phyloP scores from a whole-genome alignment of 2,888 invertebrate species.

The Polydrusus cervinus region DNA sequence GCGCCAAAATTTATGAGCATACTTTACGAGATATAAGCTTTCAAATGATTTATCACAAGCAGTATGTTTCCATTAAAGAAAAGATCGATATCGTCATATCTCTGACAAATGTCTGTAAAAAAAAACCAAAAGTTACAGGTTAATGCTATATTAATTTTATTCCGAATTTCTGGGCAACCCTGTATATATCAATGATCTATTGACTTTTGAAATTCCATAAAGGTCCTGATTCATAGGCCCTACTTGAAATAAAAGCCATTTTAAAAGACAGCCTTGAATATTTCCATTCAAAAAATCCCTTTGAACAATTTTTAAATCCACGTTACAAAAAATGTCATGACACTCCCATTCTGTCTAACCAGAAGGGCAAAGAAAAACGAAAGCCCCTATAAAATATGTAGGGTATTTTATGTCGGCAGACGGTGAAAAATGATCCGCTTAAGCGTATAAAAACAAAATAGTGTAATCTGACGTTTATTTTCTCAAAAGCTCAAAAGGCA shows the following conservation, averaged over 20 bases:
- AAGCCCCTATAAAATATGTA: slow-evolving; percentile 44
- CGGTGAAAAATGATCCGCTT: slow-evolving; percentile 49
- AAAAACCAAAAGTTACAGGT: too few species aligned
- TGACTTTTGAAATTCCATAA: too few species aligned
- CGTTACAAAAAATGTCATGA: slow-evolving; percentile 23
- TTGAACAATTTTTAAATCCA: slow-evolving; percentile 26
- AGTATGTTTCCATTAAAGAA: too few species aligned
- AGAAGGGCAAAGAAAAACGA: slow-evolving; percentile 35
- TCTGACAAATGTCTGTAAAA: too few species aligned
- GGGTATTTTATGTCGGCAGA: slow-evolving; percentile 35
- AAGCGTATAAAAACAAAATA: slow-evolving; percentile 51
- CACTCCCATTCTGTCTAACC: slow-evolving; percentile 21
- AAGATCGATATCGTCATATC: too few species aligned
- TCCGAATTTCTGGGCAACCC: too few species aligned
- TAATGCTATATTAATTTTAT: too few species aligned
- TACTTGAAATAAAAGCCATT: not conserved
- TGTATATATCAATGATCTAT: too few species aligned
- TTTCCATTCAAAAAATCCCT: slow-evolving; percentile 3
- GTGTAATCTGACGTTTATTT: slow-evolving; percentile 54
- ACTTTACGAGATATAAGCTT: too few species aligned
- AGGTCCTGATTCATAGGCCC: too few species aligned
- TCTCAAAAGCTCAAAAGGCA: slow-evolving; percentile 51
- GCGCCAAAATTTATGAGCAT: too few species aligned
- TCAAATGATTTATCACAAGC: too few species aligned
- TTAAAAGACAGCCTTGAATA: slow-evolving; percentile 3